Evolutionary conservation across 2,797 vertebrate species (phyloP).

Genomic region (Lacerta bilineata): DNA sequence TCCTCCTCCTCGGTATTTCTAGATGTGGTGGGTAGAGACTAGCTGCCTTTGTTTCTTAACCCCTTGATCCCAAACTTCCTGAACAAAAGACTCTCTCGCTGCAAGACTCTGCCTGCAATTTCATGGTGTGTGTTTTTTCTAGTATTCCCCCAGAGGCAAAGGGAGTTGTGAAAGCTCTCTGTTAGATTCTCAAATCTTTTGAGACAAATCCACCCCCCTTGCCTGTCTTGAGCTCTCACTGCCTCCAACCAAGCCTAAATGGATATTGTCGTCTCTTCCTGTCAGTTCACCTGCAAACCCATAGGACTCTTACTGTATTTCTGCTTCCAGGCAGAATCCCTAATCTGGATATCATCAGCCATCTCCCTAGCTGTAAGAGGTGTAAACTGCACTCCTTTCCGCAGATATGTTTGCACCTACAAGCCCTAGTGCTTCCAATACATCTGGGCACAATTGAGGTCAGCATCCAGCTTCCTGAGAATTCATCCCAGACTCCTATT

Average conservation of each 20-base stretch:
- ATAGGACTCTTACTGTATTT: too few species aligned
- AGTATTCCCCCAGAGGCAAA: not conserved
- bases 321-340: too few species aligned
- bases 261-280: not conserved
- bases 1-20: not conserved
- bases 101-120: not conserved
- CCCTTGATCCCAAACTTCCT: not conserved
- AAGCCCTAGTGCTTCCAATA: too few species aligned
- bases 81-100: not conserved
- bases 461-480: not conserved
- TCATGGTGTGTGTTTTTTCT: not conserved
- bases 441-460: not conserved
- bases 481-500: not conserved
- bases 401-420: too few species aligned
- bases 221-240: not conserved
- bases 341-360: too few species aligned
- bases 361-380: too few species aligned
- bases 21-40: not conserved
- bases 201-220: not conserved
- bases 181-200: not conserved
- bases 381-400: too few species aligned
- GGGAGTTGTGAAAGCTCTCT: not conserved
- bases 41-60: not conserved
- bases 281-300: not conserved
- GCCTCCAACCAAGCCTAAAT: not conserved